Conservation (phyloP, 2,888 invertebrate species). For the Andrena trimmerana region DNA sequence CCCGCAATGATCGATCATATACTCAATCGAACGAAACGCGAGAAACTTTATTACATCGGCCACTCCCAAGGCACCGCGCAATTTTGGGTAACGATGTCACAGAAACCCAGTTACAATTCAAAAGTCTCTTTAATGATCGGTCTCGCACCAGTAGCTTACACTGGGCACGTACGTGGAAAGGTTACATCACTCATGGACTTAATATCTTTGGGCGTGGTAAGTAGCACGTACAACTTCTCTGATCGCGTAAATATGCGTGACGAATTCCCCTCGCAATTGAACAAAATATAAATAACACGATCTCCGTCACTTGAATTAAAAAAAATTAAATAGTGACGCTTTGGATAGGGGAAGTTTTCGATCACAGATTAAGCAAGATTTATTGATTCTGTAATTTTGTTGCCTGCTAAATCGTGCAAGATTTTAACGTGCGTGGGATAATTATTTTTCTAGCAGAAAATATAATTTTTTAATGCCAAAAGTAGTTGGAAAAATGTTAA, state of each 20-base stretch:
- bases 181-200: slow-evolving; percentile 80
- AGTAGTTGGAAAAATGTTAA: too few species aligned
- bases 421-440: too few species aligned
- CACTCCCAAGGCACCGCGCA: slow-evolving; percentile 87
- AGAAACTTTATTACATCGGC: slow-evolving; percentile 86
- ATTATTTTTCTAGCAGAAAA: too few species aligned
- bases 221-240: slow-evolving; percentile 48
- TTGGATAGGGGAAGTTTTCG: too few species aligned
- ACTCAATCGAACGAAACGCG: slow-evolving; percentile 82
- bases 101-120: slow-evolving; percentile 80
- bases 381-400: too few species aligned
- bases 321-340: too few species aligned
- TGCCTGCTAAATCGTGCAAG: too few species aligned
- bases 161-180: slow-evolving; percentile 81
- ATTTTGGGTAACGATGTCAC: slow-evolving; percentile 83
- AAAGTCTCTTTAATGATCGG: slow-evolving; percentile 80
- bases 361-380: too few species aligned
- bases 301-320: not conserved
- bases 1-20: slow-evolving; percentile 87
- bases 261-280: not conserved
- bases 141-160: slow-evolving; percentile 83
- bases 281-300: not conserved
- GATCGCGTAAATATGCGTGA: not conserved
- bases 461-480: too few species aligned
- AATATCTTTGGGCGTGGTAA: slow-evolving; percentile 83